These are phyloP conservation scores for Volucella inanis DNA, from an alignment of 2,888 invertebrate species.

Conservation along the genomic window DNA sequence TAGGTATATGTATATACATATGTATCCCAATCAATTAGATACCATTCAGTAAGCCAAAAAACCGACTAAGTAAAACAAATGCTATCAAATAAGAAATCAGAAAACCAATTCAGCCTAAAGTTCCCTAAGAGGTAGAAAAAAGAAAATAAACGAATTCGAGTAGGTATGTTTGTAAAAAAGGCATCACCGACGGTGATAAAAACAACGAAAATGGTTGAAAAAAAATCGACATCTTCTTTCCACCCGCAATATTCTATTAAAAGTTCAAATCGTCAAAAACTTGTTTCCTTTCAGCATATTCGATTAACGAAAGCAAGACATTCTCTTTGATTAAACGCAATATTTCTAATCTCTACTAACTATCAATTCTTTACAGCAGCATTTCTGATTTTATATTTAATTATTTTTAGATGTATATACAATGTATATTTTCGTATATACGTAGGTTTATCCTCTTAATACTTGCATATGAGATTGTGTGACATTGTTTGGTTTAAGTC, in stretches of 20 bases:
- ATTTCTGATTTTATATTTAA: slow-evolving; percentile 71
- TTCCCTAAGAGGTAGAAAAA: slow-evolving; percentile 28
- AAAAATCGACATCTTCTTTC: slow-evolving; percentile 27
- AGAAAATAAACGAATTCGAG: neutral
- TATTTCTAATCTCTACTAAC: neutral
- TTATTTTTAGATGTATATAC: slow-evolving; percentile 34
- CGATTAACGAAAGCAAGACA: slow-evolving; percentile 63
- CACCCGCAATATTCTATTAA: slow-evolving; percentile 34
- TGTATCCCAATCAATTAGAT: slow-evolving; percentile 63
- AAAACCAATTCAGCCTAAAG: slow-evolving; percentile 54
- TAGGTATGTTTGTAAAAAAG: neutral
- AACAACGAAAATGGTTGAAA: slow-evolving; percentile 47
- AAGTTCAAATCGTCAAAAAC: slow-evolving; percentile 68
- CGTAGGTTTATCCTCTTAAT: too few relatives aligned
- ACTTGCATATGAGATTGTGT: neutral
- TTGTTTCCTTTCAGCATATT: slow-evolving; percentile 61
- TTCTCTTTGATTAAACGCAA: too few relatives aligned
- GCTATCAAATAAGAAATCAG: slow-evolving; percentile 43
- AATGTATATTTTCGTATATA: neutral
- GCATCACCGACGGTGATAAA: neutral
- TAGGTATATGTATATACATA: too few relatives aligned
- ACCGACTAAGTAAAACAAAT: slow-evolving; percentile 51
- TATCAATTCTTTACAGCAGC: slow-evolving; percentile 28
- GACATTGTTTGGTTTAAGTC: slow-evolving; percentile 37
- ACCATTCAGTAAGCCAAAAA: slow-evolving; percentile 49